Evolutionary conservation across 2,797 vertebrate genomes (phyloP), one percentile per base, ranked within the genome.

Genomic region (Ctenochaetus hawaiiensis): DNA sequence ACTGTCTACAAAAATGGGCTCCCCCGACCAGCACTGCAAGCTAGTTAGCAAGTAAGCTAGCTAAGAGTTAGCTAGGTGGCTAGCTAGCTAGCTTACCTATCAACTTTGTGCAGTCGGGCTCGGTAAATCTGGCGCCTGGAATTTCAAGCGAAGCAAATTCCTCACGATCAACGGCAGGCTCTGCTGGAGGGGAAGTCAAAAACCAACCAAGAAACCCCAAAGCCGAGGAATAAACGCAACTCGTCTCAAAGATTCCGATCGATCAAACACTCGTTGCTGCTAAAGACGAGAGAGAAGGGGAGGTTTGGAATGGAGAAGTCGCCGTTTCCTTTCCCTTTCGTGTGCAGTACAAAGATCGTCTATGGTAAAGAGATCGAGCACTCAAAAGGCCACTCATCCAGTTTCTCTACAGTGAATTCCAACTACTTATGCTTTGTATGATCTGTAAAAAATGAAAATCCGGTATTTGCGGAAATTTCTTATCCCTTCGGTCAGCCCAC

Each of bases 251-350:
- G 82, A 75, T 81, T 82, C 81, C 69, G 80, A 77, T 83, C 87
- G 91, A 89, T 66, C 72, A 85, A 63, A 83, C 85, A 81, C 58
- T 90, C 81, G 81, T 78, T 84, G 66, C 66, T 44, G 82, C 62
- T 81, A 75, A 86, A 89, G 86, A 86, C 78, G 80, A 79, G 87
- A 70, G 77, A 75, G 78, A 39, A 34, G 72, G 18, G 48, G 61
- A 23, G 22, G 23, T 9, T 62, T 71, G 85, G 90, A 88, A 88
- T 85, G 88, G 88, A 91, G 89, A 90, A 92, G 93, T 85, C 45
- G 84, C 86, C 75, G 90, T 91, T 93, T 94, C 91, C 91, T 94
- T 91, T 94, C 91, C 91, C 91, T 93, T 91, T 93, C 92, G 90
- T 83, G 91, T 82, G 91, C 77, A 88, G 86, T 67, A 12, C 92